A percentile compares a stretch with the other conserved stretches of the same genome.
These are phyloP conservation scores for Temnothorax longispinosus DNA, from an alignment of 1,140 invertebrate genomes.

Conservation along the genomic window DNA sequence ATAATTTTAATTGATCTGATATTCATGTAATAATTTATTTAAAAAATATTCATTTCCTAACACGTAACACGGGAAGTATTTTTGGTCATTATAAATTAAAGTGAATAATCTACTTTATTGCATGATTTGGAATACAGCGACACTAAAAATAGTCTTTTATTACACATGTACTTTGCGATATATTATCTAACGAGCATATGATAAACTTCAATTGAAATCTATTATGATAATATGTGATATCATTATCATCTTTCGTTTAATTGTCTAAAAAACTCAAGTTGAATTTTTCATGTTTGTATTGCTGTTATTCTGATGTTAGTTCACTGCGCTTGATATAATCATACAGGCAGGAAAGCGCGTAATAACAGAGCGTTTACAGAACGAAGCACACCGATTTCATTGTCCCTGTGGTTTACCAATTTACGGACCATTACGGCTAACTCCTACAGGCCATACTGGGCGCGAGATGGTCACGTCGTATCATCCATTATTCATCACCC, in stretches of 20 bases:
- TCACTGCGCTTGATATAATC: conserved; percentile 69
- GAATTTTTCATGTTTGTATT: background rate
- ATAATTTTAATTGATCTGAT: background rate
- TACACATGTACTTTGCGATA: background rate
- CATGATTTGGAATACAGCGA: background rate
- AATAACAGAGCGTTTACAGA: conserved; percentile 80
- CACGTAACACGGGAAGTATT: background rate
- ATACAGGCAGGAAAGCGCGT: conserved; percentile 75
- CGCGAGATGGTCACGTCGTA: conserved; percentile 78
- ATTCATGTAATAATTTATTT: background rate
- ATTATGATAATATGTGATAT: background rate
- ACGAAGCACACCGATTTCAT: conserved; percentile 77
- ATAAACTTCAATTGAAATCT: background rate
- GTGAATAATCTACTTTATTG: background rate
- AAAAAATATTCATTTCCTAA: background rate
- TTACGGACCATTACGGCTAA: conserved; percentile 82
- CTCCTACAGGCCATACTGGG: conserved; percentile 78
- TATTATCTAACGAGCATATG: background rate
- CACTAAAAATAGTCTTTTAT: background rate
- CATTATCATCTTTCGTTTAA: background rate
- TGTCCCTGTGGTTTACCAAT: conserved; percentile 82
- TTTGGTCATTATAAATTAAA: background rate
- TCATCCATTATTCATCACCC: conserved; percentile 84
- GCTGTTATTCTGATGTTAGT: conserved; percentile 9
- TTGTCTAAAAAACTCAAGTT: background rate